Percentiles rank a stretch among this genome's conserved stretches.
Conservation (phyloP, 2,113 vertebrate species). For the Protomyctophum bolini region DNA sequence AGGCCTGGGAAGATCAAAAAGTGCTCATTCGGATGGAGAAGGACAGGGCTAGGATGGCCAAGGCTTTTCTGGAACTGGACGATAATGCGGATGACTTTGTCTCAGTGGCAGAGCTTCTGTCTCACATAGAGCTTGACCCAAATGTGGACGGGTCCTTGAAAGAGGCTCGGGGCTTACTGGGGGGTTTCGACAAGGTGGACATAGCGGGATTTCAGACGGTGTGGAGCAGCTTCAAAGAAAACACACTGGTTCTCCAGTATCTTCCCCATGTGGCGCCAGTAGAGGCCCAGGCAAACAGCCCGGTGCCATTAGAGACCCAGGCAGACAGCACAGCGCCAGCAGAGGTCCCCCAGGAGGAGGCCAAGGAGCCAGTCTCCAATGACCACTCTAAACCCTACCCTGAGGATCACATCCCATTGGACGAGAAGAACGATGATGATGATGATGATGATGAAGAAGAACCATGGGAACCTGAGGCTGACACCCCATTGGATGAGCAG, state of each 20-base stretch:
- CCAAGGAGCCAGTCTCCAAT: slow-evolving; percentile 64
- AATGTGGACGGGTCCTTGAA: slow-evolving; percentile 83
- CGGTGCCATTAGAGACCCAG: slow-evolving; percentile 51
- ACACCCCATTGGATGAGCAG: no score
- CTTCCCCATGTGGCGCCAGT: slow-evolving; percentile 21
- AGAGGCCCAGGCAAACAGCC: slow-evolving; percentile 52
- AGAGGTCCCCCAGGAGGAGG: slow-evolving; percentile 59
- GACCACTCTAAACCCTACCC: slow-evolving; percentile 63
- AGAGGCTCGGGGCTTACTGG: slow-evolving; percentile 81
- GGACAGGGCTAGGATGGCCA: slow-evolving; percentile 79
- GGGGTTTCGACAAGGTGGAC: slow-evolving; percentile 74
- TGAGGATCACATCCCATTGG: slow-evolving; percentile 74
- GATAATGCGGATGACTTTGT: slow-evolving; percentile 82
- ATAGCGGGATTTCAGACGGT: slow-evolving; percentile 73
- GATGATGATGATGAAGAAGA: no score
- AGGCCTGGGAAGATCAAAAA: slow-evolving; percentile 89
- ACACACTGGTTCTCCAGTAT: slow-evolving; percentile 23
- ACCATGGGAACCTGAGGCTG: no score
- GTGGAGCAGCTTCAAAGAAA: slow-evolving; percentile 85
- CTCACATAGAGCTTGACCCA: slow-evolving; percentile 84
- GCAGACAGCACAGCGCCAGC: not conserved
- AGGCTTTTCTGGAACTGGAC: slow-evolving; percentile 86
- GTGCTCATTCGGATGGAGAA: slow-evolving; percentile 71
- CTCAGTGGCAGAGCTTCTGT: slow-evolving; percentile 80
- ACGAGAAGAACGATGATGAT: no score